phyloP scores from a whole-genome alignment of 1,140 invertebrate genomes.

The Trichomalopsis sarcophagae region DNA sequence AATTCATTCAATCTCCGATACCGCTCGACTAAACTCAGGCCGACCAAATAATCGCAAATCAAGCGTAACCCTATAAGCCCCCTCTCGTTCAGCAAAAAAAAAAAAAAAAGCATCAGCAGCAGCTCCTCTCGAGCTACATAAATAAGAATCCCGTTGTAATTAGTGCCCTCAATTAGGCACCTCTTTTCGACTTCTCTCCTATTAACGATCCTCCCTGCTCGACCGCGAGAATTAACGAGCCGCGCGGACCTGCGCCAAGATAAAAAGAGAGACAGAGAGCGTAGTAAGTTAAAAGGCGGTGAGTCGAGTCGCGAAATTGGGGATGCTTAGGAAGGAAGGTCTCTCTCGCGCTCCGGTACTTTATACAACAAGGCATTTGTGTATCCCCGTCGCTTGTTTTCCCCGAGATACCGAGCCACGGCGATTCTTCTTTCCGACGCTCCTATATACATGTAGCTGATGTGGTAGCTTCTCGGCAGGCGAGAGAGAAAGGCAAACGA shows the following conservation, averaged over 20 bases:
- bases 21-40: neutral
- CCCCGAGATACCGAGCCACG: neutral
- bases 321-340: neutral
- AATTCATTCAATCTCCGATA: conserved; percentile 17
- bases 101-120: neutral
- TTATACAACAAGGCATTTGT: neutral
- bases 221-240: conserved; percentile 7
- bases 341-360: neutral
- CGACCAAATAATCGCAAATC: conserved; percentile 29
- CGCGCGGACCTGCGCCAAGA: neutral
- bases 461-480: too few relatives aligned
- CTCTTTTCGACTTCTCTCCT: conserved; percentile 1
- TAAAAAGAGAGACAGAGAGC: neutral
- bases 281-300: neutral
- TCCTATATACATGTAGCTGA: too few relatives aligned
- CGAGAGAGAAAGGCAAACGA: neutral
- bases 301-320: conserved; percentile 35
- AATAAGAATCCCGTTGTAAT: conserved; percentile 29
- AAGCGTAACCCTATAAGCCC: conserved; percentile 2
- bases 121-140: neutral
- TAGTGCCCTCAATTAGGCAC: conserved; percentile 10
- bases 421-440: neutral
- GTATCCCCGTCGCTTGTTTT: neutral
- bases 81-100: neutral
- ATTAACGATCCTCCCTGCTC: neutral